Conservation (phyloP, 2,113 vertebrate genomes). For the Ardeotis arabs region DNA sequence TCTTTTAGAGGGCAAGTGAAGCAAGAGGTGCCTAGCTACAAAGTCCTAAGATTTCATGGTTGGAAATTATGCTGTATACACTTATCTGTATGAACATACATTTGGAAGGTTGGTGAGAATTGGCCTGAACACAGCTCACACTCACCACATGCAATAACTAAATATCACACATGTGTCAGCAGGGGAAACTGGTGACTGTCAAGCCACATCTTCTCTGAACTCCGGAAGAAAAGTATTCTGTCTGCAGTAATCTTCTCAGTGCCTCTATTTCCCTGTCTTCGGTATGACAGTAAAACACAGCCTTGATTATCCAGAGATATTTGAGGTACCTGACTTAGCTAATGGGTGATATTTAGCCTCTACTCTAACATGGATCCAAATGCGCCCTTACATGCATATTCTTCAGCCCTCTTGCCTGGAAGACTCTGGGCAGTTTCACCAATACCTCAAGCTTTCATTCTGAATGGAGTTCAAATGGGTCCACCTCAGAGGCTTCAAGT, state of each 20-base stretch:
- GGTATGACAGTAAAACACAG: not conserved
- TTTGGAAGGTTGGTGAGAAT: not conserved
- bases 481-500: not conserved
- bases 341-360: not conserved
- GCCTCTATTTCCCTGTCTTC: not conserved
- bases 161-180: not conserved
- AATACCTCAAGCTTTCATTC: not conserved
- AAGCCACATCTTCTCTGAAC: not conserved
- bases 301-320: not conserved
- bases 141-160: not conserved
- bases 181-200: not conserved
- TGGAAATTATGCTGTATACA: not conserved
- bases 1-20: not conserved
- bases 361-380: not conserved
- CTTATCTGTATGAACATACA: not conserved
- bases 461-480: not conserved
- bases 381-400: not conserved
- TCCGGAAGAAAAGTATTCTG: not conserved
- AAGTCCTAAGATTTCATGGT: not conserved
- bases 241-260: not conserved
- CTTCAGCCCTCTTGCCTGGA: not conserved
- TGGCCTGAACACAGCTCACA: not conserved
- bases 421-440: not conserved
- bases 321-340: not conserved
- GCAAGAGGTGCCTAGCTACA: fast-evolving